A percentile compares a stretch with the other conserved stretches of the same genome.
Conservation (phyloP, 2,888 invertebrate species). For the Agrotis segetum region DNA sequence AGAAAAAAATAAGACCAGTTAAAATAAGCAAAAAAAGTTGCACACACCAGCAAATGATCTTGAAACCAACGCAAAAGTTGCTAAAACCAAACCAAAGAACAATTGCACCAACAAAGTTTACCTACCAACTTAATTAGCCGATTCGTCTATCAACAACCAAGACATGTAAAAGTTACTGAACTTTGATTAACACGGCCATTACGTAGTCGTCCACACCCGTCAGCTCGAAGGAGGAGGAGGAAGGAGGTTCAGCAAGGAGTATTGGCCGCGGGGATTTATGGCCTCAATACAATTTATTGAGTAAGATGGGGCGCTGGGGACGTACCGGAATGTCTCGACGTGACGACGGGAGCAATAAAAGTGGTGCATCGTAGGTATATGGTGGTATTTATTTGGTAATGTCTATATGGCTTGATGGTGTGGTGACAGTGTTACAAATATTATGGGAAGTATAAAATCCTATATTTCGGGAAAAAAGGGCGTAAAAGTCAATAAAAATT, state of each 20-base stretch:
- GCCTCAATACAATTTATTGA: conserved; percentile 69
- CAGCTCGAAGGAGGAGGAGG: conserved; percentile 21
- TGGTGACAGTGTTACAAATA: conserved; percentile 3
- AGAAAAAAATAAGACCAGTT: neutral
- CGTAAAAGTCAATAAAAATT: neutral
- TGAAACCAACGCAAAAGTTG: conserved; percentile 8
- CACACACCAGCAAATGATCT: neutral
- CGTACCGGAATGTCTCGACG: conserved; percentile 73
- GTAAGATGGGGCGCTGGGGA: conserved; percentile 64
- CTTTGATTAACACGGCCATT: conserved; percentile 55
- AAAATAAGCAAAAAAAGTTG: neutral
- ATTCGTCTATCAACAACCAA: conserved; percentile 39
- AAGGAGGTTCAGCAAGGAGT: conserved; percentile 34
- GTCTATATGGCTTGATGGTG: conserved; percentile 11
- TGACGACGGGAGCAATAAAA: conserved; percentile 65
- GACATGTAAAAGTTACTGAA: conserved; percentile 53
- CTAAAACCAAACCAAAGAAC: conserved; percentile 7
- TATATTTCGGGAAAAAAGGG: neutral
- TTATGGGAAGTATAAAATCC: neutral
- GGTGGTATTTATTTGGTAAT: conserved; percentile 18
- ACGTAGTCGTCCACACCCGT: conserved; percentile 33
- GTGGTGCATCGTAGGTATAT: conserved; percentile 46
- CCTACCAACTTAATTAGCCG: conserved; percentile 42
- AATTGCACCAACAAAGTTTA: conserved; percentile 21
- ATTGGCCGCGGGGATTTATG: conserved; percentile 62